These are phyloP conservation scores for Catocala nupta DNA, from an alignment of 2,888 invertebrate species.

Conservation along the genomic window DNA sequence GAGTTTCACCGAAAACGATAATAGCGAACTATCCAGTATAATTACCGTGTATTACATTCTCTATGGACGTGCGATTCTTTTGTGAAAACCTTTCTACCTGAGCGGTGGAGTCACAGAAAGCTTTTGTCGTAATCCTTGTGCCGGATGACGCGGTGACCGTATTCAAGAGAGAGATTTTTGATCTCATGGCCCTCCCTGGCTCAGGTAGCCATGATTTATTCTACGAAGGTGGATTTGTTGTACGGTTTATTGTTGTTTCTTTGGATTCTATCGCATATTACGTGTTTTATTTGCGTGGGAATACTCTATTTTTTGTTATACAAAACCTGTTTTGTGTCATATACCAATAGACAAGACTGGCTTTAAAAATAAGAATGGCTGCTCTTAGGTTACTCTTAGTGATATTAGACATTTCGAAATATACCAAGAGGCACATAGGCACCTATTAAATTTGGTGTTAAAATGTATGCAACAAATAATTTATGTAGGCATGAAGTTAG, in stretches of 20 bases:
- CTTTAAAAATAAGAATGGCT: not conserved
- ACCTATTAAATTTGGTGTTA: no score
- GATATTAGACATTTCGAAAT: not conserved
- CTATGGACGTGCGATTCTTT: constrained; percentile 38
- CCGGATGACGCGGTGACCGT: constrained; percentile 40
- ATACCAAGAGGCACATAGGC: no score
- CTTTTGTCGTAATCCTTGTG: constrained; percentile 65
- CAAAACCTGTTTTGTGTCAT: not conserved
- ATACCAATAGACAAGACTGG: not conserved
- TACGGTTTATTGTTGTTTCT: constrained; percentile 39
- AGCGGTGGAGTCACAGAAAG: constrained; percentile 60
- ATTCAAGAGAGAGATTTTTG: constrained; percentile 38
- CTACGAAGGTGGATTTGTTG: constrained; percentile 34
- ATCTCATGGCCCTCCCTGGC: constrained; percentile 46
- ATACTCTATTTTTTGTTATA: not conserved
- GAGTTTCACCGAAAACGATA: constrained; percentile 40
- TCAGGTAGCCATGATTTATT: constrained; percentile 49
- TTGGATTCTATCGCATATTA: constrained; percentile 36
- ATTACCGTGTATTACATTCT: constrained; percentile 42
- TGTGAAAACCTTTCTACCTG: constrained; percentile 64
- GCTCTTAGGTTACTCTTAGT: no score
- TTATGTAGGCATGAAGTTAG: no score
- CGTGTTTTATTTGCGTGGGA: constrained; percentile 15
- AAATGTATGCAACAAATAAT: no score
- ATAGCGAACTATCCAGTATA: constrained; percentile 37